Evolutionary conservation across 2,113 vertebrate genomes (phyloP).

Genomic region (Pogonocichla stellata): DNA sequence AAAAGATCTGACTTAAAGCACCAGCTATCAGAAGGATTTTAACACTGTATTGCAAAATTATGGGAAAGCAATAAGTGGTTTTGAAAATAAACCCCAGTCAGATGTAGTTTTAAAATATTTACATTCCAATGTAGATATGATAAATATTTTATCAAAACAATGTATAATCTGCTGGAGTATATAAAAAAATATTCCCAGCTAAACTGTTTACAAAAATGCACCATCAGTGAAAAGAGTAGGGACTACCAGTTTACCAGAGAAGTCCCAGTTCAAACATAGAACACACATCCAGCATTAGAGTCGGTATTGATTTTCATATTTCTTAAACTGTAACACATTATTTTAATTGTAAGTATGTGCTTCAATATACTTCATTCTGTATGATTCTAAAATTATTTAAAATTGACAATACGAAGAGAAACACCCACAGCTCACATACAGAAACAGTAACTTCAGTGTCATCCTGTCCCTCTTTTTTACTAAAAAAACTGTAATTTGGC

Average conservation of each 20-base stretch:
- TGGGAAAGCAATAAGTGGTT: neutral
- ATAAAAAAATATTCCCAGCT: constrained; percentile 67
- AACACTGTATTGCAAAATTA: constrained; percentile 32
- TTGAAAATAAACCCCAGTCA: constrained; percentile 15
- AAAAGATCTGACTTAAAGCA: constrained; percentile 20
- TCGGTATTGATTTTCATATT: neutral
- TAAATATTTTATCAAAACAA: constrained; percentile 71
- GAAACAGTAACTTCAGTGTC: neutral
- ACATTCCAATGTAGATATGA: constrained; percentile 44
- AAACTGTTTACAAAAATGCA: constrained; percentile 69
- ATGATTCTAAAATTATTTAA: neutral
- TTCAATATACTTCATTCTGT: neutral
- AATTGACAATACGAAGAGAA: constrained; percentile 1
- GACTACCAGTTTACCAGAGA: constrained; percentile 28
- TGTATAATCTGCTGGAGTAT: constrained; percentile 58
- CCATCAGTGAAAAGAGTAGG: constrained; percentile 44
- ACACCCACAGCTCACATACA: neutral
- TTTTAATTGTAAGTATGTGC: constrained; percentile 24
- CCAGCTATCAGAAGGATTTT: constrained; percentile 5
- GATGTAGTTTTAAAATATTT: constrained; percentile 60
- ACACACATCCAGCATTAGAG: constrained; percentile 49
- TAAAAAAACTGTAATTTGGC: neutral
- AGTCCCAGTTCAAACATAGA: constrained; percentile 26
- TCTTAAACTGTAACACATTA: neutral
- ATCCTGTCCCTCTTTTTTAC: neutral